phyloP scores from a whole-genome alignment of 1,140 invertebrate genomes.

The Hylaeus volcanicus region DNA sequence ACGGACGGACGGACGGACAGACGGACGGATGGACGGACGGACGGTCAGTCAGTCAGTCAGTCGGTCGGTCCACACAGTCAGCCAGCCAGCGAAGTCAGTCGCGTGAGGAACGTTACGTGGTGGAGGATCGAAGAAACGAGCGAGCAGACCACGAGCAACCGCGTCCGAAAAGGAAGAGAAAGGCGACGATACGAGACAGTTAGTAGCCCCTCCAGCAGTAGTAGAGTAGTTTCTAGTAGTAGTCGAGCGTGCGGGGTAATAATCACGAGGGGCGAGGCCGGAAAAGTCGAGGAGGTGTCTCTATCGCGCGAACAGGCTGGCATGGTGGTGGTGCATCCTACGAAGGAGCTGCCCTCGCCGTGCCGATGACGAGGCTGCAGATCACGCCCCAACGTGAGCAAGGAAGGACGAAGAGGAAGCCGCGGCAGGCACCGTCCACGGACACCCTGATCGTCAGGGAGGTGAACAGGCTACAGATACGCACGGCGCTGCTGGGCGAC shows the following conservation, averaged over 20 bases:
- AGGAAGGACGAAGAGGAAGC: slow-evolving; percentile 59
- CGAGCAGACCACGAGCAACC: not conserved
- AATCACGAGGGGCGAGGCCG: slow-evolving; percentile 5
- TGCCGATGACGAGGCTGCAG: slow-evolving; percentile 71
- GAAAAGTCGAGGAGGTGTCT: slow-evolving; percentile 8
- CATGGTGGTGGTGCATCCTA: slow-evolving; percentile 67
- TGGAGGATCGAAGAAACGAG: not conserved
- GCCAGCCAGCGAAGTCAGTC: not conserved
- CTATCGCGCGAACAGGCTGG: slow-evolving; percentile 39
- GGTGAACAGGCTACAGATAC: slow-evolving; percentile 34
- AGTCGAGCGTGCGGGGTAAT: slow-evolving; percentile 32
- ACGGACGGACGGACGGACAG: slow-evolving; percentile 40
- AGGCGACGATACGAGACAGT: not conserved
- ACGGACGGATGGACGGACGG: slow-evolving; percentile 38
- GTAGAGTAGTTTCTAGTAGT: slow-evolving; percentile 11
- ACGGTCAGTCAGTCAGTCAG: slow-evolving; percentile 49
- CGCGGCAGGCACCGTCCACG: slow-evolving; percentile 33
- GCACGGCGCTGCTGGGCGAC: slow-evolving; percentile 48
- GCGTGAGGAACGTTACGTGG: not conserved
- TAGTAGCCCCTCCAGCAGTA: not conserved
- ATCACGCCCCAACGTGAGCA: slow-evolving; percentile 48
- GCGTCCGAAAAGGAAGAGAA: not conserved
- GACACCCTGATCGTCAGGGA: slow-evolving; percentile 17
- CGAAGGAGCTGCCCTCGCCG: slow-evolving; percentile 67
- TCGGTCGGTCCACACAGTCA: slow-evolving; percentile 47